A percentile compares a stretch with the other conserved stretches of the same genome.
phyloP scores from a whole-genome alignment of 2,888 invertebrate genomes.

The Mythimna albipuncta region DNA sequence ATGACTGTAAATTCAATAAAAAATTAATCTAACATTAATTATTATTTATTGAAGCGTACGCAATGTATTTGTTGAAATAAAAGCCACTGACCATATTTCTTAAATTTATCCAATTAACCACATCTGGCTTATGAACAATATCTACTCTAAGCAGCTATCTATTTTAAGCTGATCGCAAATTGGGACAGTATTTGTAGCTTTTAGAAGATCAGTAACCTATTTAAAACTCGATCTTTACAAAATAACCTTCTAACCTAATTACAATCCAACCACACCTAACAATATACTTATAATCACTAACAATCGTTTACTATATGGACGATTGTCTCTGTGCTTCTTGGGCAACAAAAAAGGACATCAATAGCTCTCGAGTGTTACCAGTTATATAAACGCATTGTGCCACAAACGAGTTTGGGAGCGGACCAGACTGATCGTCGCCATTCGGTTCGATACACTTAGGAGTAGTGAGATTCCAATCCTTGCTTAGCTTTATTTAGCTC shows the following conservation, averaged over 20 bases:
- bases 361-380: conserved; percentile 68
- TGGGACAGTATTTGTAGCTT: neutral
- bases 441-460: conserved; percentile 33
- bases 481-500: conserved; percentile 3
- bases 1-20: neutral
- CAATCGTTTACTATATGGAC: conserved; percentile 35
- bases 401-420: conserved; percentile 60
- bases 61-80: neutral
- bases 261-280: conserved; percentile 3
- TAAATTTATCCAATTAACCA: neutral
- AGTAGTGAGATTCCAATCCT: conserved; percentile 40
- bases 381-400: conserved; percentile 64
- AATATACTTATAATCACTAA: conserved; percentile 29
- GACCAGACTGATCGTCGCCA: conserved; percentile 65
- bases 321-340: conserved; percentile 47
- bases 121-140: neutral
- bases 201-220: neutral
- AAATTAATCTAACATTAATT: neutral
- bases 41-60: neutral
- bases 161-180: neutral
- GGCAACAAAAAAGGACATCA: conserved; percentile 70
- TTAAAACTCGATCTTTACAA: neutral
- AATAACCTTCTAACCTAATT: conserved; percentile 22
- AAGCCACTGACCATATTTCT: neutral
- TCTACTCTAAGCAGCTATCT: neutral